A percentile compares a stretch with the other conserved stretches of the same genome.
Conservation (phyloP, 2,797 vertebrate genomes). For the Poecilia gillii region DNA sequence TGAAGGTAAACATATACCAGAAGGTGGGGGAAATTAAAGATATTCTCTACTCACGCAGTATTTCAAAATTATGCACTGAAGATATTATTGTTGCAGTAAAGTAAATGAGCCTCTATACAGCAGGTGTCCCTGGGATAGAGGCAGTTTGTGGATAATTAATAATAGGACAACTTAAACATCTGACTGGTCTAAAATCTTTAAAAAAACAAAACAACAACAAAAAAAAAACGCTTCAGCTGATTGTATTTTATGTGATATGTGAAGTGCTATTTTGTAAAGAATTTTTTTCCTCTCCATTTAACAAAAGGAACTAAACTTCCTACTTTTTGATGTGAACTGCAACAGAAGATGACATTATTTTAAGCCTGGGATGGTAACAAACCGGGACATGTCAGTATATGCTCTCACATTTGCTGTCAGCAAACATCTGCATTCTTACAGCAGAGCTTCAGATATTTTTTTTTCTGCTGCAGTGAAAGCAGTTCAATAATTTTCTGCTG, state of each 20-base stretch:
- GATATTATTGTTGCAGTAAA: not conserved
- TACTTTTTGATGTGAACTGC: not conserved
- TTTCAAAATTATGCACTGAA: not conserved
- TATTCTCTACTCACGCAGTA: not conserved
- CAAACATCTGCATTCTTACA: constrained; percentile 32
- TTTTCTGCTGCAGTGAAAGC: constrained; percentile 27
- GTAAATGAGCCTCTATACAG: not conserved
- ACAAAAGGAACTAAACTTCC: not conserved
- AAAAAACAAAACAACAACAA: too few relatives aligned
- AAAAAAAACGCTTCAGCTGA: not conserved
- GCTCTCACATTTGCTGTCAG: constrained; percentile 5
- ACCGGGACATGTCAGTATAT: not conserved
- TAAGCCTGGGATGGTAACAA: not conserved
- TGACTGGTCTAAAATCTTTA: not conserved
- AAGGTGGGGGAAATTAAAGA: not conserved
- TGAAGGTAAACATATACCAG: not conserved
- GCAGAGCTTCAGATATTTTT: constrained; percentile 24
- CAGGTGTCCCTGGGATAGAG: not conserved
- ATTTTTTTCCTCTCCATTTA: not conserved
- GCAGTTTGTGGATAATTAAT: not conserved
- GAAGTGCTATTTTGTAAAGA: not conserved
- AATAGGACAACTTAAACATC: not conserved
- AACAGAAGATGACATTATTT: not conserved
- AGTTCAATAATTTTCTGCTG: constrained; percentile 30
- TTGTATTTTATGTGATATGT: not conserved